phyloP scores from a whole-genome alignment of 2,113 vertebrate species.

The Engraulis encrasicolus region DNA sequence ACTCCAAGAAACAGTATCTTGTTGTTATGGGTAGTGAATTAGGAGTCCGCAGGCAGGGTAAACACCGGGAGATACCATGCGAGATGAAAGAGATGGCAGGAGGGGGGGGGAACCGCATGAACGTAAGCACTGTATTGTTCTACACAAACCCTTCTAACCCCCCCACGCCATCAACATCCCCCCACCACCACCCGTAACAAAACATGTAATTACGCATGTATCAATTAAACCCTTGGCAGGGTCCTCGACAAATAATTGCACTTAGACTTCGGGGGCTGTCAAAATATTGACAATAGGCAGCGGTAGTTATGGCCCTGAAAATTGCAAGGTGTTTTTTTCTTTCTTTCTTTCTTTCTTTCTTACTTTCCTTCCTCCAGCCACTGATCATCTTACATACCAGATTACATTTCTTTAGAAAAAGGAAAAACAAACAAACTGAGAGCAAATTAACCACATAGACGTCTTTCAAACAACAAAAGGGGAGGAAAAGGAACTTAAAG shows the following conservation, averaged over 20 bases:
- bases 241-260: conserved; percentile 70
- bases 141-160: no score
- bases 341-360: conserved; percentile 39
- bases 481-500: conserved; percentile 55
- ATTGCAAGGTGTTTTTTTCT: conserved; percentile 51
- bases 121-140: conserved; percentile 65
- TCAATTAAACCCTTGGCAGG: conserved; percentile 75
- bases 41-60: conserved; percentile 56
- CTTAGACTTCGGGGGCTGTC: conserved; percentile 71
- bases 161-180: conserved; percentile 57
- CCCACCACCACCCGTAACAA: conserved; percentile 58
- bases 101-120: conserved; percentile 57
- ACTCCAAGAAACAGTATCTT: conserved; percentile 59
- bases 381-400: conserved; percentile 60
- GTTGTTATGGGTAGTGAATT: conserved; percentile 66
- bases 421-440: no score
- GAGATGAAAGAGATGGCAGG: conserved; percentile 57
- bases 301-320: conserved; percentile 52
- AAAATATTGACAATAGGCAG: conserved; percentile 74
- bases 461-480: conserved; percentile 57
- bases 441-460: conserved; percentile 58
- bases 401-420: conserved; percentile 68
- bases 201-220: conserved; percentile 75
- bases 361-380: neutral
- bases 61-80: conserved; percentile 42